These are phyloP conservation scores for Strigamia maritima DNA, from an alignment of 2,888 invertebrate genomes.

Conservation along the genomic window DNA sequence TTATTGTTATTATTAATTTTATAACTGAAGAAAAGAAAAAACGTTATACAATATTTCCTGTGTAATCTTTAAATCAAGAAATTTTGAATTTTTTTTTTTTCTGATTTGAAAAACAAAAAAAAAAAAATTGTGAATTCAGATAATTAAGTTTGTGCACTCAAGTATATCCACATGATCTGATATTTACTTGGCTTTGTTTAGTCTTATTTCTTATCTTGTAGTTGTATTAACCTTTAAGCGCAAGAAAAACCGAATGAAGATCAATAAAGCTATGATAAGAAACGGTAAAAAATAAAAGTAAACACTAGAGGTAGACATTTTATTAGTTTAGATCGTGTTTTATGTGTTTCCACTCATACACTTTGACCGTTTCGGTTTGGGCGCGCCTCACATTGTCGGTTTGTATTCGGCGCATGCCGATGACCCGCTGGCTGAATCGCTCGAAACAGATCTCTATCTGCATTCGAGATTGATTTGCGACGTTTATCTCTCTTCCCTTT, in stretches of 20 bases:
- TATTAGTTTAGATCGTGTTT: slow-evolving; percentile 19
- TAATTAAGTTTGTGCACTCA: too few species aligned
- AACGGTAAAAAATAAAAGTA: not conserved
- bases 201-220: not conserved
- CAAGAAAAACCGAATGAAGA: not conserved
- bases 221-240: slow-evolving; percentile 1
- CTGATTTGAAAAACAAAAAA: too few species aligned
- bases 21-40: too few species aligned
- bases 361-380: not conserved
- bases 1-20: not conserved
- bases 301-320: not conserved
- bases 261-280: not conserved
- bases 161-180: too few species aligned
- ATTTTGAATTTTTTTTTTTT: too few species aligned
- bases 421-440: not conserved
- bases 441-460: slow-evolving; percentile 16
- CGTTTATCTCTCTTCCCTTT: not conserved
- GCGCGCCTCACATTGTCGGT: not conserved
- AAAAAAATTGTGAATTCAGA: too few species aligned
- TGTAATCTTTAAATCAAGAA: too few species aligned
- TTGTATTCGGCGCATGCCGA: slow-evolving; percentile 23
- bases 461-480: not conserved
- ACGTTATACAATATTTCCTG: too few species aligned
- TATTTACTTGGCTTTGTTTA: not conserved
- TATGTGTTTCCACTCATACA: not conserved